phyloP scores from a whole-genome alignment of 2,797 vertebrate genomes.

The Arvicola amphibius region DNA sequence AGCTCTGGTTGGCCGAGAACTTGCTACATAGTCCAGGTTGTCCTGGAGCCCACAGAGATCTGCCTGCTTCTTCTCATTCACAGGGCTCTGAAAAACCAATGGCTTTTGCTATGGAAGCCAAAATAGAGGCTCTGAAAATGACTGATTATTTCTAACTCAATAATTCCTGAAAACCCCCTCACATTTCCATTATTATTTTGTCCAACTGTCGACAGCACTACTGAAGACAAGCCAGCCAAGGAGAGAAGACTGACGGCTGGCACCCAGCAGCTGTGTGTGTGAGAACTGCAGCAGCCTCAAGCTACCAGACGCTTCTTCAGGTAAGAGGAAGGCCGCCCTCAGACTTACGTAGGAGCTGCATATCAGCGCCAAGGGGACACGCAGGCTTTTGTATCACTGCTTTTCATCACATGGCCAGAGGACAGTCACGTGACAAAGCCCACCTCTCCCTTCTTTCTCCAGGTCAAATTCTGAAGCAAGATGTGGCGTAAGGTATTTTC shows the following conservation, averaged over 20 bases:
- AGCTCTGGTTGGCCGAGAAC: neutral
- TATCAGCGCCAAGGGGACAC: neutral
- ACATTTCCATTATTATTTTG: neutral
- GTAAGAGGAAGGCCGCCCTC: neutral
- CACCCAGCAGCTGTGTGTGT: neutral
- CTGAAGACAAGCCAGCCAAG: neutral
- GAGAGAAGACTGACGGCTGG: neutral
- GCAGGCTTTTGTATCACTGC: neutral
- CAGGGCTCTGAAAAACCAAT: neutral
- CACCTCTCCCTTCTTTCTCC: neutral
- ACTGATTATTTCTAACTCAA: neutral
- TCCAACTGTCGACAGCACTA: neutral
- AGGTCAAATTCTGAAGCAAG: conserved; percentile 12
- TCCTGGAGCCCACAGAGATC: neutral
- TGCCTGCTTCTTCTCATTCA: neutral
- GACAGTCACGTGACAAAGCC: neutral
- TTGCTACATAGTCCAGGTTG: neutral
- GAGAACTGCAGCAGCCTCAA: neutral
- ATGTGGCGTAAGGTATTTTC: neutral
- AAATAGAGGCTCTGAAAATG: neutral
- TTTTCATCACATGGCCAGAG: neutral
- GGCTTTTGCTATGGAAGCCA: neutral
- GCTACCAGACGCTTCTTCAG: neutral
- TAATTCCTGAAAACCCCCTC: neutral
- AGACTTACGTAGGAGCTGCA: neutral